Conservation (phyloP, 2,888 invertebrate species). For the Hymenopus coronatus region DNA sequence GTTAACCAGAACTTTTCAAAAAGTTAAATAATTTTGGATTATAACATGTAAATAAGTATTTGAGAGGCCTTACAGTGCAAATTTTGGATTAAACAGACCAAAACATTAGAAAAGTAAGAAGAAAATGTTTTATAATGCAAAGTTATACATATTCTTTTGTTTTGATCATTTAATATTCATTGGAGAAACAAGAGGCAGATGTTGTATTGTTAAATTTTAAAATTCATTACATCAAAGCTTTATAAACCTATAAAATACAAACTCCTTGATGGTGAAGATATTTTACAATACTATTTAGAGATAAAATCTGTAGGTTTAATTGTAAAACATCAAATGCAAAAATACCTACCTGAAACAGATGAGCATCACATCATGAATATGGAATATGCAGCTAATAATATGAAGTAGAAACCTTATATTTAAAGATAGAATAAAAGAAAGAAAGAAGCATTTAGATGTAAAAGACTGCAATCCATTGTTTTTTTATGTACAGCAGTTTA, state of each 20-base stretch:
- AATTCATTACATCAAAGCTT: background rate
- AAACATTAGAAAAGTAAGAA: background rate
- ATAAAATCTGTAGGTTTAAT: too few species aligned
- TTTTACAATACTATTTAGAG: background rate
- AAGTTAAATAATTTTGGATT: background rate
- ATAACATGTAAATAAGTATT: background rate
- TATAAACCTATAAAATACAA: background rate
- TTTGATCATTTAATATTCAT: background rate
- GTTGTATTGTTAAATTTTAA: background rate
- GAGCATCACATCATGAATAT: too few species aligned
- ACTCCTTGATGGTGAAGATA: background rate
- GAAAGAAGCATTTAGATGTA: too few species aligned
- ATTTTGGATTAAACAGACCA: background rate
- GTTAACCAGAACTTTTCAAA: background rate
- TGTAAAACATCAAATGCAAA: too few species aligned
- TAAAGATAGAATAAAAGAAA: too few species aligned
- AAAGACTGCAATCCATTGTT: too few species aligned
- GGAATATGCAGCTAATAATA: too few species aligned
- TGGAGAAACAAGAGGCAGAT: background rate
- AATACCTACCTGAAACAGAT: too few species aligned
- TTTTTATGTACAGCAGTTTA: too few species aligned
- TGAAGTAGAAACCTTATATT: too few species aligned
- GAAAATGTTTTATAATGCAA: background rate
- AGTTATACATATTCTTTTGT: background rate
- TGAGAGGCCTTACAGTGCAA: background rate